phyloP scores from a whole-genome alignment of 2,888 invertebrate species.

The Erynnis tages region DNA sequence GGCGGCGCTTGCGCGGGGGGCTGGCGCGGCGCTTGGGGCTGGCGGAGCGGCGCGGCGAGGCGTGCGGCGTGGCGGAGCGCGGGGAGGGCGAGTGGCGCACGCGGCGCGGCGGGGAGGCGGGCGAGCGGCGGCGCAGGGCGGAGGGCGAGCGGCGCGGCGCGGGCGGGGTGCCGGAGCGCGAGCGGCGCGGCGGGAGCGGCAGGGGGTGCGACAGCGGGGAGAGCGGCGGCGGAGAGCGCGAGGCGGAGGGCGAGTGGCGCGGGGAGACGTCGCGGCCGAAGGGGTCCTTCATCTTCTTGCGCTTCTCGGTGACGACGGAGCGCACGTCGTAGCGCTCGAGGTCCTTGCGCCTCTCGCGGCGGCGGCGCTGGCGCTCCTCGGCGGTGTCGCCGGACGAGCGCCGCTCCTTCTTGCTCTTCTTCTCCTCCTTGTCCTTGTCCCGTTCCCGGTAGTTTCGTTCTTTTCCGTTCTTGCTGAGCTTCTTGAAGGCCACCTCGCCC shows the following conservation, averaged over 20 bases:
- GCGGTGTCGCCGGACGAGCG: conserved; percentile 42
- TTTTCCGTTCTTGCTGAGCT: conserved; percentile 88
- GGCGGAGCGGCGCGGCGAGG: conserved; percentile 32
- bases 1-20: conserved; percentile 32
- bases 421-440: conserved; percentile 52
- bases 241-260: conserved; percentile 43
- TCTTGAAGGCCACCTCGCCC: conserved; percentile 86
- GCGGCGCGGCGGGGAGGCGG: conserved; percentile 31
- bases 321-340: conserved; percentile 92
- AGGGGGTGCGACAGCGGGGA: conserved; percentile 32
- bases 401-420: conserved; percentile 54
- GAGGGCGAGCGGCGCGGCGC: conserved; percentile 31
- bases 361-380: conserved; percentile 61
- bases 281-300: conserved; percentile 85
- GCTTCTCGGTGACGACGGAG: conserved; percentile 87
- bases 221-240: conserved; percentile 34
- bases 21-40: conserved; percentile 37
- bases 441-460: conserved; percentile 90
- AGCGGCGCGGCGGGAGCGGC: conserved; percentile 38
- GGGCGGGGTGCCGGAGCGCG: conserved; percentile 27
- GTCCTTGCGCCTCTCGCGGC: conserved; percentile 85
- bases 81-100: conserved; percentile 31
- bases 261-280: conserved; percentile 88
- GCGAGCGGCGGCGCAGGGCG: conserved; percentile 30
- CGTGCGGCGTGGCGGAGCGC: conserved; percentile 26